Evolutionary conservation across 2,888 invertebrate species (phyloP).

Genomic region (Eueremaeus valkanovi): DNA sequence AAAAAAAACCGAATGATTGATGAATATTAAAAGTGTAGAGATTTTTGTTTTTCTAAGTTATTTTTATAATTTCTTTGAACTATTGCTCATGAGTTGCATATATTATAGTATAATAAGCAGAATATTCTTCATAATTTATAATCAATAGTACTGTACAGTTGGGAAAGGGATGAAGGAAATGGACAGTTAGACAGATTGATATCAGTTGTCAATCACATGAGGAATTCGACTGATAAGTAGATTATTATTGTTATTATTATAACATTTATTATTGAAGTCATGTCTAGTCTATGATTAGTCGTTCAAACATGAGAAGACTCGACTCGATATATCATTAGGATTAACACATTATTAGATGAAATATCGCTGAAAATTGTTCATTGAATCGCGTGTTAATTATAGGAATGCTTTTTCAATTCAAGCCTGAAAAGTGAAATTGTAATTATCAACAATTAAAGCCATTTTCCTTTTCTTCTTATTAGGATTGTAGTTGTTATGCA

Average conservation of each 20-base stretch:
- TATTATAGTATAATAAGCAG: too few relatives aligned
- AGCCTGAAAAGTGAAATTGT: background rate
- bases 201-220: background rate
- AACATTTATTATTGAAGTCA: too few relatives aligned
- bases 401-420: background rate
- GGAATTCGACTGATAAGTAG: background rate
- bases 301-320: background rate
- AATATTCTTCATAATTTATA: too few relatives aligned
- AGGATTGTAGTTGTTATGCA: background rate
- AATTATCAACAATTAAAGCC: background rate
- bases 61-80: background rate
- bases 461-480: background rate
- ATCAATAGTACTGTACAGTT: too few relatives aligned
- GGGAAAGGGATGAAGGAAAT: too few relatives aligned
- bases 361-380: slow-evolving; percentile 2
- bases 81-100: too few relatives aligned
- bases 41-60: background rate
- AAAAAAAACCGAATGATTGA: background rate
- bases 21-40: background rate
- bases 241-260: background rate
- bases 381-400: slow-evolving; percentile 16
- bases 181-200: background rate
- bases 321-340: background rate
- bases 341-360: background rate
- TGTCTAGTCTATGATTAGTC: background rate